Evolutionary conservation across 1,140 invertebrate species (phyloP).

Genomic region (Bombus pyrosoma): DNA sequence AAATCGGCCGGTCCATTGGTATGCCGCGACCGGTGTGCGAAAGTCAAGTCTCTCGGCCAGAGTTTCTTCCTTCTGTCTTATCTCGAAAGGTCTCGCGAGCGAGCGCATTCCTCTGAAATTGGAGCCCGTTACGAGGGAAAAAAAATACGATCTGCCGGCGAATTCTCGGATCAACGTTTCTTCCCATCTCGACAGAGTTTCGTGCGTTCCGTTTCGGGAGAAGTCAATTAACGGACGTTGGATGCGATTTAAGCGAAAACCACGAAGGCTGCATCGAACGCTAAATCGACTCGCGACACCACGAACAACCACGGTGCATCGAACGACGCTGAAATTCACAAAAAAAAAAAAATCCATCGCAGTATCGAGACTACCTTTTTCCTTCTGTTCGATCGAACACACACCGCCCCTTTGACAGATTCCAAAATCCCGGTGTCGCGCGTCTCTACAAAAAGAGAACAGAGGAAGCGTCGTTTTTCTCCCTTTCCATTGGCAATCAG

Average conservation of each 20-base stretch:
- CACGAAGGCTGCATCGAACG: too few relatives aligned
- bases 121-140: not conserved
- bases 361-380: not conserved
- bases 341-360: too few relatives aligned
- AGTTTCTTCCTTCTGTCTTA: not conserved
- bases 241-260: not conserved
- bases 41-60: not conserved
- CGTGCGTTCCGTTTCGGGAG: too few relatives aligned
- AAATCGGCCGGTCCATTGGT: not conserved
- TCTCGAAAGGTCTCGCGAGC: constrained; percentile 8
- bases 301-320: too few relatives aligned
- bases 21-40: not conserved
- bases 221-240: not conserved
- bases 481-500: not conserved
- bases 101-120: constrained; percentile 17
- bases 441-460: not conserved
- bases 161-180: constrained; percentile 2
- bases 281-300: too few relatives aligned
- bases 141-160: not conserved
- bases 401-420: not conserved
- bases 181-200: not conserved
- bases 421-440: not conserved
- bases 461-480: not conserved
- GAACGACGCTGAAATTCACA: too few relatives aligned
- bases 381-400: too few relatives aligned